Base-by-base conservation (phyloP, 2,113 vertebrate species). In the Scatophagus argus region DNA sequence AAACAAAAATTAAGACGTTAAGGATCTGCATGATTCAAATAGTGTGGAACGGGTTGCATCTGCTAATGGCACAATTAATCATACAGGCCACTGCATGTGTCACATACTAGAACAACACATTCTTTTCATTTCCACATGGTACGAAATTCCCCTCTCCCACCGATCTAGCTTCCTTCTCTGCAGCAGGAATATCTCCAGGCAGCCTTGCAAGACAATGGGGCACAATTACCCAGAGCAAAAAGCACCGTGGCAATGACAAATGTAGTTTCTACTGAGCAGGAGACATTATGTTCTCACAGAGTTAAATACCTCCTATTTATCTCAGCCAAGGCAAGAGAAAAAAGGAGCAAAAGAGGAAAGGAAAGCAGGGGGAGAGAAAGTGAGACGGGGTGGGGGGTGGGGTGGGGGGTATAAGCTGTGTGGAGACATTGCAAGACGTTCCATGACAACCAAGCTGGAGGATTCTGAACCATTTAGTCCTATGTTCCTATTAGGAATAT, bases 221-320 rank as follows among this genome's bases (percentile, higher is more conserved):
- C 88, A 88, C 90, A 92, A 93, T 93, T 91, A 93, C 90, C 88
- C 82, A 9, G 69, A 86, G 89, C 85, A 89, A 85, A 92, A 91
- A 86, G 87, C 80, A 46, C 72, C 29, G 81, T 93, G 92, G 91
- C 92, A 92, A 69, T 94, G 93, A 94, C 88, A 92, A 94, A 94
- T 94, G 93, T 88, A 89, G 91, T 89, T 94, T 92, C 92, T 86
- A 92, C 84, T 78, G 85, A 86, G 85, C 84, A 84, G 81, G 89
- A 91, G 77, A 91, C 90, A 92, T 82, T 90, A 91, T 85, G 87
- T 87, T 89, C 88, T 92, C 87, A 85, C 89, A 89, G 82, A 78
- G 74, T 84, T 93, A 92, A 93, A 91, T 88, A 90, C 89, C 79
- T 87, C 83, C 91, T 94, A 91, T 94, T 93, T 89, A 92, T 94